phyloP scores from a whole-genome alignment of 2,797 vertebrate genomes.

The Poeciliopsis infans region DNA sequence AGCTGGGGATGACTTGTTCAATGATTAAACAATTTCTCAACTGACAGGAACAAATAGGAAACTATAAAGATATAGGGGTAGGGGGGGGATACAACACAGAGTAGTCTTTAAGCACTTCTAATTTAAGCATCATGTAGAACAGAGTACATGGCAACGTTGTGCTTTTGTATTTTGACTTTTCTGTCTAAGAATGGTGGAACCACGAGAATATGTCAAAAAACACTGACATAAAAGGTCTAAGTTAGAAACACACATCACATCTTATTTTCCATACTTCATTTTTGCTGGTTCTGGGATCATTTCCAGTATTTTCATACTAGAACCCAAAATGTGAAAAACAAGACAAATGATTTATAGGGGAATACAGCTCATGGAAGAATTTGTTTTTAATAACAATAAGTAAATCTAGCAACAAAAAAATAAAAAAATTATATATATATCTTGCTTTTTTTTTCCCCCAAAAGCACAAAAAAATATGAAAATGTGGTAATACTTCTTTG shows the following conservation, averaged over 20 bases:
- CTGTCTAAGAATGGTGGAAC: conserved; percentile 5
- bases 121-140: conserved; percentile 2
- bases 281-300: conserved; percentile 30
- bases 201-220: neutral
- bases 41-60: conserved; percentile 32
- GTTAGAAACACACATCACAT: conserved; percentile 28
- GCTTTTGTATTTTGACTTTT: neutral
- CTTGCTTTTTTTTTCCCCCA: neutral
- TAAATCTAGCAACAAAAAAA: conserved; percentile 34
- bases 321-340: conserved; percentile 46
- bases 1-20: conserved; percentile 29
- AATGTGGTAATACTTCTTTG: conserved; percentile 24
- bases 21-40: conserved; percentile 56
- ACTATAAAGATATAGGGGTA: conserved; percentile 5
- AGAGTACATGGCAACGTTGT: neutral
- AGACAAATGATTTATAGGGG: conserved; percentile 38
- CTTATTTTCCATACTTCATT: conserved; percentile 35
- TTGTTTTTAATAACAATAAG: conserved; percentile 38
- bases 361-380: conserved; percentile 32
- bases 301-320: conserved; percentile 40
- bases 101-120: neutral
- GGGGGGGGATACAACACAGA: neutral
- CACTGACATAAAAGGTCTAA: conserved; percentile 12
- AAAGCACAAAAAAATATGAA: conserved; percentile 4
- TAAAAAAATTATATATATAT: conserved; percentile 3